Base-by-base conservation (phyloP, 2,797 vertebrate species). In the Xenopus petersii region DNA sequence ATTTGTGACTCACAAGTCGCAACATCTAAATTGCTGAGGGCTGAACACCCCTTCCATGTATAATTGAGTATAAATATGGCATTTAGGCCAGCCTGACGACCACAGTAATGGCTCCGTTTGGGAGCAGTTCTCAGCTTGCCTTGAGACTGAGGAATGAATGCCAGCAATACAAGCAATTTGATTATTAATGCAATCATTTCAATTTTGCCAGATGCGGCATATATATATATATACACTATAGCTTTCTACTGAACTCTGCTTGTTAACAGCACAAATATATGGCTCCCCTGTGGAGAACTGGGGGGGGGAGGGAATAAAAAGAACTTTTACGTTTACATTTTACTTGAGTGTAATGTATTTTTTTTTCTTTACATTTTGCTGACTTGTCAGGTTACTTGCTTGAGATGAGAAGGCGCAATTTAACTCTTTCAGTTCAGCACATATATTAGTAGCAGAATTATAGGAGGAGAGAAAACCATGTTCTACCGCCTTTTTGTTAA, bases 201-300 rank as follows among this genome's bases (percentile, higher is more conserved):
- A 70, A 30, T 63, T 69, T 67, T 64, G 54, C 67, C 58, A 21
- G 15, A 24, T 70, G 48, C 56, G 11, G 2, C 63, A 54, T 21
- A 54, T 36, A 42, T 42, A 42, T 42, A 42, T 42, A 42, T 42
- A 42, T 61, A 15, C 62, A 61, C 63, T 67, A 55, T 13, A 60
- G 48, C 26, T 76, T 71, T 62, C 54, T 46, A 63, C 75, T 65
- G 75, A 77, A 71, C 68, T 66, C 68, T 67, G 68, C 75, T 77
- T 77, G 70, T 77, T 76, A 77, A 71, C 75, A 67, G 60, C 60
- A 64, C 63, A 64, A 67, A 71, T 71, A 62, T 67, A 61, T 55
- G 51, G 15, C 71, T 67, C 47, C 69, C 69, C 75, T 71, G 69
- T 67, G 46, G 68, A 71, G 68, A 67, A 47, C 51, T 42, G 36